Evolutionary conservation across 2,113 vertebrate genomes (phyloP), one percentile per base, ranked within the genome.

Genomic region (Puma concolor): DNA sequence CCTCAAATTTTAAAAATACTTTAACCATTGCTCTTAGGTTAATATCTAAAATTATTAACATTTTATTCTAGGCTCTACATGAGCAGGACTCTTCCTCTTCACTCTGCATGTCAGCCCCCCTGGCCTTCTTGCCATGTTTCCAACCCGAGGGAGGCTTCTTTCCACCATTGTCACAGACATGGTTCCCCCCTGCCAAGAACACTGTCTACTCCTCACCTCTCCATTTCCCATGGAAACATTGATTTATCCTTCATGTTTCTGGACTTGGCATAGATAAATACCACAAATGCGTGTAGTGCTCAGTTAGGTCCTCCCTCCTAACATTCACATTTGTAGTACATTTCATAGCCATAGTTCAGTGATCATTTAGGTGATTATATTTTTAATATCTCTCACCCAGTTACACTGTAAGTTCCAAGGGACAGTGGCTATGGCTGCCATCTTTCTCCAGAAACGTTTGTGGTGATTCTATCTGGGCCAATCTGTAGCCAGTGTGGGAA

Each of bases 281-380:
- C 14, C 77, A 72, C 38, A 72, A 17, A 7, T 21, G 19, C 15
- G 4, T 17, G 38, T 16, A 29, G 4, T 13, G 21, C n/a, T 60
- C 21, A 83, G 48, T 69, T 41, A 38, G n/a, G 9, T 50, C 41
- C 54, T 91, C 41, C 60, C 76, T 44, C 44, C 4, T 31, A 15
- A n/a, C 23, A 27, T 36, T 71, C 25, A 85, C n/a, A 38, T 63
- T 33, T 94, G 16, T 23, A 41, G 81, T 29, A 76, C 5, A n/a
- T 44, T 64, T 60, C 48, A 54, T 36, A 93, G 31, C 38, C n/a
- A 15, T 23, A 36, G 3, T 8, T 72, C 67, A 89, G 2, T 85
- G 67, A 82, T 69, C 84, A 67, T 72, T 80, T 91, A 83, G 54
- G 38, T 64, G 80, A 81, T 77, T 93, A 4, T 69, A 36, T 94